These are phyloP conservation scores for Epinephelus moara DNA, from an alignment of 2,113 vertebrate species.

Conservation along the genomic window DNA sequence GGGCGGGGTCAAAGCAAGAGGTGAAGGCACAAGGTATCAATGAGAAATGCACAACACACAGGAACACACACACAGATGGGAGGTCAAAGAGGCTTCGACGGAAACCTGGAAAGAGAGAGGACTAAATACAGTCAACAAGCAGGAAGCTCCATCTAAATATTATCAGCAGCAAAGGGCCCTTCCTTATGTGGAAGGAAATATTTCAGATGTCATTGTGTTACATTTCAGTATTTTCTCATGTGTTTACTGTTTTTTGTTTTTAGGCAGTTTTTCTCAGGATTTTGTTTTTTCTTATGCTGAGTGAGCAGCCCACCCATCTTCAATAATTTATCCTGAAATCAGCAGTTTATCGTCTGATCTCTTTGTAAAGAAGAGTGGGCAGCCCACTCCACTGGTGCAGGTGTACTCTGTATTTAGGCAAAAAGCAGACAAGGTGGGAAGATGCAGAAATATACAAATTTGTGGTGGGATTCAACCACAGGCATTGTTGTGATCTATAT, in stretches of 20 bases:
- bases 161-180: no score
- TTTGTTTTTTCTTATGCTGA: not conserved
- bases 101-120: not conserved
- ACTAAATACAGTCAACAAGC: conserved; percentile 1
- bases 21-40: conserved; percentile 35
- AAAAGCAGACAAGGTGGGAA: conserved; percentile 23
- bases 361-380: conserved; percentile 27
- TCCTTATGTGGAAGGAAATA: not conserved
- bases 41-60: not conserved
- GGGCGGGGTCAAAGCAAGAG: conserved; percentile 37
- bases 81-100: conserved; percentile 13
- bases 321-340: conserved; percentile 26
- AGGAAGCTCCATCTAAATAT: not conserved
- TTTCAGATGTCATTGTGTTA: not conserved
- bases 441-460: not conserved
- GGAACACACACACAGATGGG: not conserved
- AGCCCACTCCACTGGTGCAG: not conserved
- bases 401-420: conserved; percentile 31
- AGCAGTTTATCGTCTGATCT: conserved; percentile 28
- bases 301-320: conserved; percentile 41
- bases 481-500: not conserved
- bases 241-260: not conserved
- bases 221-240: not conserved
- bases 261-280: not conserved
- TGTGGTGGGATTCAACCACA: conserved; percentile 14